phyloP scores from a whole-genome alignment of 2,113 vertebrate genomes.

The Danio rerio region DNA sequence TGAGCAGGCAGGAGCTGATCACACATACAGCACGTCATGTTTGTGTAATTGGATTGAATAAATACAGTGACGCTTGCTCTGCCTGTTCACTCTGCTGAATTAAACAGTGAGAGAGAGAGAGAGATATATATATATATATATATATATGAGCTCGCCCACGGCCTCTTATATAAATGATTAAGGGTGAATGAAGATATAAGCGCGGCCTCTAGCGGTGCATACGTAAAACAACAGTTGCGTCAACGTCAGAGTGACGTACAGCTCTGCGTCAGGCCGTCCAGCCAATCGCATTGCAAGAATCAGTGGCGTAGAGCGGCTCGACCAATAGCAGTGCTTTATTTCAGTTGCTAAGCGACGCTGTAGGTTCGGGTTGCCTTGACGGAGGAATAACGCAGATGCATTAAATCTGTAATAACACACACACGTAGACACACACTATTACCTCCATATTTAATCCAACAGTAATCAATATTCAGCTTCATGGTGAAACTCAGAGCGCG shows the following conservation, averaged over 20 bases:
- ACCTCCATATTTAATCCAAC: neutral
- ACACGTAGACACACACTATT: neutral
- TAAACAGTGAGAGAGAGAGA: no score
- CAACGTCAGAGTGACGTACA: neutral
- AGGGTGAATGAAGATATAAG: no score
- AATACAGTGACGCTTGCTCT: no score
- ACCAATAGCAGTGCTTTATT: slow-evolving; percentile 59
- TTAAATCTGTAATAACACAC: neutral
- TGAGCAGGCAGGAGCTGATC: no score
- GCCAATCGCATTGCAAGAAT: slow-evolving; percentile 61
- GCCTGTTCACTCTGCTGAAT: no score
- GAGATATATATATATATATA: no score
- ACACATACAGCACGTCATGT: no score
- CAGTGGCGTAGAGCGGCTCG: rapidly evolving
- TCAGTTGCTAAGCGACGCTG: slow-evolving; percentile 72
- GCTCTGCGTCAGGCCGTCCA: neutral
- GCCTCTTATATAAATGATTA: neutral
- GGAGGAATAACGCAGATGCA: neutral
- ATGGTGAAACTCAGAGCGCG: slow-evolving; percentile 80
- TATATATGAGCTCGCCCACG: no score
- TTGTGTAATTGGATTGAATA: no score
- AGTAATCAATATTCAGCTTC: neutral
- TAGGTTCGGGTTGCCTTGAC: slow-evolving; percentile 56
- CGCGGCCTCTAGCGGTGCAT: slow-evolving; percentile 57
- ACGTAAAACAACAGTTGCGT: neutral